Evolutionary conservation across 2,797 vertebrate genomes (phyloP).

Genomic region (Oophaga sylvatica): DNA sequence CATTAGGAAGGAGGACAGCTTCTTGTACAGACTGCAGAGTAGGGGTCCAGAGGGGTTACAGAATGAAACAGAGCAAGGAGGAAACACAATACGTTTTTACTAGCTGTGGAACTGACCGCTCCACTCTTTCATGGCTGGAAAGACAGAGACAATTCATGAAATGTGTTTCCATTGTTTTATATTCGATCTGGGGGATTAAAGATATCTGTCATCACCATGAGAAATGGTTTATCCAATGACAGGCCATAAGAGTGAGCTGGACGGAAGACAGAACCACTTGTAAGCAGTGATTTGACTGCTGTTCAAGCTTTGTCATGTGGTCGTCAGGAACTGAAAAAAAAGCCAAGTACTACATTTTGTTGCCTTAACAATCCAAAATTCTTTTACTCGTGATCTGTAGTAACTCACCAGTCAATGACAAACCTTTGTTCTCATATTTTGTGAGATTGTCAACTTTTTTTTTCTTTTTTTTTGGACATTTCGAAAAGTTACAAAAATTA

Average conservation of each 20-base stretch:
- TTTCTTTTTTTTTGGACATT: too few relatives aligned
- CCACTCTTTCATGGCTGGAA: slow-evolving; percentile 25
- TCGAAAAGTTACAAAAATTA: too few relatives aligned
- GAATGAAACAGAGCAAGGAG: slow-evolving; percentile 19
- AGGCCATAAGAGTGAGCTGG: slow-evolving; percentile 13
- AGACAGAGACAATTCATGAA: background rate
- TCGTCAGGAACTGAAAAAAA: background rate
- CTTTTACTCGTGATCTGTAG: background rate
- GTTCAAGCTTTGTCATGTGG: background rate
- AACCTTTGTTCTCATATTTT: background rate
- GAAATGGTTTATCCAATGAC: slow-evolving; percentile 31
- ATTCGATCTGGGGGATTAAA: slow-evolving; percentile 16
- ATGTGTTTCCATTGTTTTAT: slow-evolving; percentile 4
- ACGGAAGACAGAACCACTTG: slow-evolving; percentile 8
- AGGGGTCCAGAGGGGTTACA: slow-evolving; percentile 46
- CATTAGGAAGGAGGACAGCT: slow-evolving; percentile 73
- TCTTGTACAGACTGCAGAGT: slow-evolving; percentile 33
- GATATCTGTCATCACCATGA: slow-evolving; percentile 25
- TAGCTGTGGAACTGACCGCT: background rate
- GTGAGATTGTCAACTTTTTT: too few relatives aligned
- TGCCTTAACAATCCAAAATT: background rate
- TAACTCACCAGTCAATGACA: background rate
- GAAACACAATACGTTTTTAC: slow-evolving; percentile 15
- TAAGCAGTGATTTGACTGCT: background rate
- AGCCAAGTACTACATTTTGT: background rate